phyloP scores from a whole-genome alignment of 1,140 invertebrate genomes.

The Amyelois transitella region DNA sequence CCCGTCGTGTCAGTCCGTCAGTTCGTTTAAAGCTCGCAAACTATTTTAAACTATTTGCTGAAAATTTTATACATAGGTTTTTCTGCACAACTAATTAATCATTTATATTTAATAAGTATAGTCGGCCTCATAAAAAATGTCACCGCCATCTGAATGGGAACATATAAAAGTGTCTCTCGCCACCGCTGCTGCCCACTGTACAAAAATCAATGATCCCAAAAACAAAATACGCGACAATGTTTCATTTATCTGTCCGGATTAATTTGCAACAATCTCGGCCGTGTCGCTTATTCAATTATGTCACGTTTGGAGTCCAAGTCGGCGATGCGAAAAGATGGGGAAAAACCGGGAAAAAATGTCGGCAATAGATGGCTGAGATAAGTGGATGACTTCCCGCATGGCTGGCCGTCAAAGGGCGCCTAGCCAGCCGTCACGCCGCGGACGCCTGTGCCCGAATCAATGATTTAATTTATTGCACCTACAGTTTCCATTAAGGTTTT shows the following conservation, averaged over 20 bases:
- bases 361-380: conserved; percentile 62
- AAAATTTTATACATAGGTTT: no score
- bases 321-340: conserved; percentile 58
- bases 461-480: no score
- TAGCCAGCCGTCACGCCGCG: conserved; percentile 42
- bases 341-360: conserved; percentile 69
- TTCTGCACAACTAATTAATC: no score
- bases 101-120: no score
- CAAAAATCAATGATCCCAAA: not conserved
- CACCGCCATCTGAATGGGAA: no score
- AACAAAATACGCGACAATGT: conserved; percentile 1
- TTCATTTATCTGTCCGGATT: conserved; percentile 48
- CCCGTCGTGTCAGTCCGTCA: no score
- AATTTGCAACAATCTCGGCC: conserved; percentile 48
- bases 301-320: conserved; percentile 49
- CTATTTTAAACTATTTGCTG: no score
- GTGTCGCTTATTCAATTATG: conserved; percentile 65
- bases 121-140: no score
- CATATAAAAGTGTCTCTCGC: no score
- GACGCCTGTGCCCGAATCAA: conserved; percentile 26
- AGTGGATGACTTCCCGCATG: conserved; percentile 72
- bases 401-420: conserved; percentile 61
- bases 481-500: no score
- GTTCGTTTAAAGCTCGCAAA: no score
- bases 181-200: not conserved